phyloP scores from a whole-genome alignment of 2,888 invertebrate genomes.

The Philhelius pedissequus region DNA sequence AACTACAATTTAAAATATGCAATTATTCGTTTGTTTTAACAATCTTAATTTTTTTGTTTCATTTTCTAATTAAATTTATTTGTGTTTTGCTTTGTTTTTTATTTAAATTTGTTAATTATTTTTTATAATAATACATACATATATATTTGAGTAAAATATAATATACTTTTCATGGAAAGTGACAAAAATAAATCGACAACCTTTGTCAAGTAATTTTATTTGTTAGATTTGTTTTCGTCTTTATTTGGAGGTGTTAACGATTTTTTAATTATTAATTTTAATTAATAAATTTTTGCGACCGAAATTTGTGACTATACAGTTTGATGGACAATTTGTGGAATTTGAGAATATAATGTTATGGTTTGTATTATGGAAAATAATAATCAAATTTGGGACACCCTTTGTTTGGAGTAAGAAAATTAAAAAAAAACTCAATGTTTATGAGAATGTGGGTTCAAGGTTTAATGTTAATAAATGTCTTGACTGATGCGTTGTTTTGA shows the following conservation, averaged over 20 bases:
- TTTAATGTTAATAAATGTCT: no score
- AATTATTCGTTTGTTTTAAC: slow-evolving; percentile 50
- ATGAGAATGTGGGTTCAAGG: no score
- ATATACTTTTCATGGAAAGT: slow-evolving; percentile 28
- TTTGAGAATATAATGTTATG: neutral
- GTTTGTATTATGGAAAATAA: neutral
- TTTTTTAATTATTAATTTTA: slow-evolving; percentile 67
- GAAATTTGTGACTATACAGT: slow-evolving; percentile 58
- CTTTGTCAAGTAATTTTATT: slow-evolving; percentile 3
- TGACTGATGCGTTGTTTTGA: no score
- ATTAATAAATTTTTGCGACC: slow-evolving; percentile 67
- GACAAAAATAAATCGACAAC: slow-evolving; percentile 41
- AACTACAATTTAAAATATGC: slow-evolving; percentile 61
- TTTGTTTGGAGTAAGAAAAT: no score
- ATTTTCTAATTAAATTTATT: slow-evolving; percentile 34
- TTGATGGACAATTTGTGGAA: slow-evolving; percentile 38
- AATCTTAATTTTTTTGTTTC: slow-evolving; percentile 27
- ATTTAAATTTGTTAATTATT: neutral
- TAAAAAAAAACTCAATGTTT: no score
- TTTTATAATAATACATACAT: neutral
- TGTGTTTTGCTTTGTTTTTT: slow-evolving; percentile 14
- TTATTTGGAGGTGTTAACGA: slow-evolving; percentile 49
- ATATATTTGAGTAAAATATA: slow-evolving; percentile 24
- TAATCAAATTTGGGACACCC: neutral
- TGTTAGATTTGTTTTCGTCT: slow-evolving; percentile 22